phyloP scores from a whole-genome alignment of 2,113 vertebrate species.

The Rhizomys pruinosus region DNA sequence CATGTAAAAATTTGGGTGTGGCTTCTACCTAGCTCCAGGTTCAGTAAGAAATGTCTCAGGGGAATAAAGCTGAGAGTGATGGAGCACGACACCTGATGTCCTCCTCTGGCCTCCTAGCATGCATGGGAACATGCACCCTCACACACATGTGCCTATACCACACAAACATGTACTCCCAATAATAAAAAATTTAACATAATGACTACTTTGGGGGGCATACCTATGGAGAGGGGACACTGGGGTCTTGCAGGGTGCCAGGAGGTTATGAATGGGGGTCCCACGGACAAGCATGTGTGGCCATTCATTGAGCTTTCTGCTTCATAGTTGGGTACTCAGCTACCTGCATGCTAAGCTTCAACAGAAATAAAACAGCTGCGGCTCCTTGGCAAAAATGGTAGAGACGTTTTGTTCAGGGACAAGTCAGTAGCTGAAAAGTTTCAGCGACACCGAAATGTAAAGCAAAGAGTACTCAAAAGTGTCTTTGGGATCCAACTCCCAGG shows the following conservation, averaged over 20 bases:
- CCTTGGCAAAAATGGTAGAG: not conserved
- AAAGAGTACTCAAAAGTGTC: not conserved
- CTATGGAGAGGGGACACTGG: not conserved
- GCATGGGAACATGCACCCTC: too few relatives aligned
- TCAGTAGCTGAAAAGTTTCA: not conserved
- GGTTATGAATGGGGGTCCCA: not conserved
- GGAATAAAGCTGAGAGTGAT: not conserved
- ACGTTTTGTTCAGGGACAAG: not conserved
- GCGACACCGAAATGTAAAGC: not conserved
- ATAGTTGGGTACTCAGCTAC: not conserved
- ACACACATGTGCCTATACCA: too few relatives aligned
- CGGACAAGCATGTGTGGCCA: not conserved
- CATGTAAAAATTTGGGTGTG: not conserved
- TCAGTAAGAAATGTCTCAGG: not conserved
- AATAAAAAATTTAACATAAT: not conserved
- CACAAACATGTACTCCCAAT: not conserved
- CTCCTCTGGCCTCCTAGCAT: not conserved
- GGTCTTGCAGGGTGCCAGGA: not conserved
- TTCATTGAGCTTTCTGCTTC: not conserved
- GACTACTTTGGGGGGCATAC: not conserved
- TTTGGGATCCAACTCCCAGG: not conserved
- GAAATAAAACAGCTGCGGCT: not conserved
- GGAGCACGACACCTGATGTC: not conserved
- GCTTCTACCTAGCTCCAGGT: not conserved
- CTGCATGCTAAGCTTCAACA: not conserved